Evolutionary conservation across 2,888 invertebrate species (phyloP), one percentile per base, ranked within the genome.

Genomic region (Nemotelus pantherinus): DNA sequence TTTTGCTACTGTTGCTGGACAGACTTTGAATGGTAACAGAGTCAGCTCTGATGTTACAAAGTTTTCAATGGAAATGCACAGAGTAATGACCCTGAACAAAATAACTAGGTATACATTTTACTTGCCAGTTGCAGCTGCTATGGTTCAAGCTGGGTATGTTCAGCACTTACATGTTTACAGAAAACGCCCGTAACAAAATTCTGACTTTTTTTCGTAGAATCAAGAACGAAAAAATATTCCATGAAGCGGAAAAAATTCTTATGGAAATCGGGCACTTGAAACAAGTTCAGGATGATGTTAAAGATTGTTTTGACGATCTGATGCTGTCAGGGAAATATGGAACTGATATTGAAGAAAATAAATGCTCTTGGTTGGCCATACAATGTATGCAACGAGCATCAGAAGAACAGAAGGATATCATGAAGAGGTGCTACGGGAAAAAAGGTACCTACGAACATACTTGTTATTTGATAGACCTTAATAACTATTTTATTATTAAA

Each of bases 311-410:
- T 85, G 98, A 97, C 0, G 93, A 97, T 85, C 91, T 94, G 25
- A 89, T 90, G 6, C 89, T 94, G 2, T 97, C 93, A 0, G 99
- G 98, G 5, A 99, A 98, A 88, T 88, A 91, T 57, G 95, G 97
- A 48, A 94, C 93, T 0, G 98, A 99, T 84, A 98, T 99, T 82
- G 91, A 94, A 87, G 96, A 98, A 82, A 97, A 97, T 50, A 99
- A 98, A 88, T 99, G 98, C 87, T 93, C 96, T 0, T 99, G 99
- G 99, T 88, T 98, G 48, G 92, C 95, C 1, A 95, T 97, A 1
- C 93, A 95, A 0, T 97, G 97, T 6, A 88, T 97, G 79, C 94
- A 96, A 85, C 90, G 93, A 77, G 94, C 93, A 0, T 90, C 90
- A 65, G 89, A 91, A 0, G 88, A 90, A 3, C 95, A 96, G 84